Conservation (phyloP, 64 coral and sea anemone genomes). For the Catalaphyllia jardinei region DNA sequence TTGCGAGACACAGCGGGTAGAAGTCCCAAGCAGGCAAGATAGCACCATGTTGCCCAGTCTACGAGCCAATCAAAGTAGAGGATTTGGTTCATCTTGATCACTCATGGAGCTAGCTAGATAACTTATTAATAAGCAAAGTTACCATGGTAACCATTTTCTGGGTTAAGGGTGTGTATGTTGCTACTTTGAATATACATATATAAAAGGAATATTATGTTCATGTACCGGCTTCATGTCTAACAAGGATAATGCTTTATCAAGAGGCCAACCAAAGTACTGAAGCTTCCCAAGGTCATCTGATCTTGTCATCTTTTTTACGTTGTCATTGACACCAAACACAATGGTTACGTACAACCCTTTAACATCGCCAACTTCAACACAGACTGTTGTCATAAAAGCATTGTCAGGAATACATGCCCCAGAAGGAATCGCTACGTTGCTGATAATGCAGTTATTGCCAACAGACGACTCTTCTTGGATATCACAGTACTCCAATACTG, state of each 20-base stretch:
- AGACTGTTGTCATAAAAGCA: constrained; percentile 78
- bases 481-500: constrained; percentile 89
- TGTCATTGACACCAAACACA: constrained; percentile 83
- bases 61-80: too few species aligned
- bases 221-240: constrained; percentile 63
- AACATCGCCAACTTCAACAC: constrained; percentile 47
- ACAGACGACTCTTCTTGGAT: constrained; percentile 60
- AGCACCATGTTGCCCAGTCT: too few species aligned
- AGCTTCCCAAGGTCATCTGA: constrained; percentile 62
- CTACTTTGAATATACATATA: too few species aligned
- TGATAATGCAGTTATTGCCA: constrained; percentile 76
- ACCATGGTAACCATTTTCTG: too few species aligned
- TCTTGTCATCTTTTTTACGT: constrained; percentile 78
- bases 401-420: constrained; percentile 57
- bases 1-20: too few species aligned
- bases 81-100: too few species aligned
- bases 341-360: constrained; percentile 82
- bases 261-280: constrained; percentile 68
- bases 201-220: too few species aligned
- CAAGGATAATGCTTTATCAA: constrained; percentile 66
- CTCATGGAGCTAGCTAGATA: too few species aligned
- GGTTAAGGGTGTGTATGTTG: too few species aligned
- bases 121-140: too few species aligned
- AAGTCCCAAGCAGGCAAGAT: too few species aligned
- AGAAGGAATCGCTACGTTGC: constrained; percentile 75